These are phyloP conservation scores for Drosophila nebulosa DNA, from an alignment of 1,140 invertebrate species.

Conservation along the genomic window DNA sequence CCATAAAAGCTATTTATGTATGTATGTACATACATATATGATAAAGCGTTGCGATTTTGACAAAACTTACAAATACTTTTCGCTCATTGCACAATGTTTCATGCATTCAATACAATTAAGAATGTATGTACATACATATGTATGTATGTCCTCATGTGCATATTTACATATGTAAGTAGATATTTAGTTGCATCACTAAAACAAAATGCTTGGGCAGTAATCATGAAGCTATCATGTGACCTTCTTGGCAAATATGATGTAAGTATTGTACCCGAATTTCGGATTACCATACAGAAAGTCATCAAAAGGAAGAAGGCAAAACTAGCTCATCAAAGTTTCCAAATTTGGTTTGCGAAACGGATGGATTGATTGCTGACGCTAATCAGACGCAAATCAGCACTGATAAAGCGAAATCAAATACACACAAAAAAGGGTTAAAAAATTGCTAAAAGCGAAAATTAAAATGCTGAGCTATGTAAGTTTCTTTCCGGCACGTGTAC, in stretches of 20 bases:
- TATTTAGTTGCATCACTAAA: no score
- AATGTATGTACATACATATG: no score
- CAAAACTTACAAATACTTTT: no score
- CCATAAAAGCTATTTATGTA: no score
- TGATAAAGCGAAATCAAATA: conserved; percentile 8
- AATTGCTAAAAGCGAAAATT: not conserved
- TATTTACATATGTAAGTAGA: no score
- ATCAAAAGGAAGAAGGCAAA: not conserved
- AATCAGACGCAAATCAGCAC: not conserved
- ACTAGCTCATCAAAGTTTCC: conserved; percentile 2
- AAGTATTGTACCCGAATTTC: not conserved
- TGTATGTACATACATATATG: no score
- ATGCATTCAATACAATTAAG: no score
- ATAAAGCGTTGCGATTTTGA: no score
- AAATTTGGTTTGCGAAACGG: not conserved
- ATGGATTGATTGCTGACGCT: conserved; percentile 7
- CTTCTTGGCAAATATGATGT: not conserved
- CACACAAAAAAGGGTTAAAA: not conserved
- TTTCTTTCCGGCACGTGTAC: conserved; percentile 43
- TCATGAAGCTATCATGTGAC: not conserved
- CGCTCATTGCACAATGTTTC: no score
- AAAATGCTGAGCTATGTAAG: conserved; percentile 32
- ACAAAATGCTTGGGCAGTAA: not conserved
- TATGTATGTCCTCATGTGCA: no score
- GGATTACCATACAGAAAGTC: not conserved